A percentile compares a stretch with the other conserved stretches of the same genome.
Conservation (phyloP, 2,113 vertebrate species). For the Puma concolor region DNA sequence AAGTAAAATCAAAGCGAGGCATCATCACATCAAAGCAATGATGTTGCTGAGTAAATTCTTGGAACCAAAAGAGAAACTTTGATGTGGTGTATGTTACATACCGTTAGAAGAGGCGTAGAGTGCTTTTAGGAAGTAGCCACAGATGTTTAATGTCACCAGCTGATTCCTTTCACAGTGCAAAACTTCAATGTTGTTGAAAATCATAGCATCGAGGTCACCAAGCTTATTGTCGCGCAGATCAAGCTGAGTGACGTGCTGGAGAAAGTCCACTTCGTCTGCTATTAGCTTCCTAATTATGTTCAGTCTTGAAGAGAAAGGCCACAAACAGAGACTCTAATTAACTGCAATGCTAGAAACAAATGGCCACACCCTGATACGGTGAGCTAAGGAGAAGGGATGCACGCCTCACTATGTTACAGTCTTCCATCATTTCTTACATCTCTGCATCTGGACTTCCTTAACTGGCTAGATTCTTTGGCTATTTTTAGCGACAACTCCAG, state of each 20-base stretch:
- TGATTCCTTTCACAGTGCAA: slow-evolving; percentile 97
- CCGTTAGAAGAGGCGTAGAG: slow-evolving; percentile 94
- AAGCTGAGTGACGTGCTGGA: slow-evolving; percentile 95
- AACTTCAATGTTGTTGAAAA: slow-evolving; percentile 95
- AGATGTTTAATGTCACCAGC: slow-evolving; percentile 90
- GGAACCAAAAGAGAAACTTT: background rate
- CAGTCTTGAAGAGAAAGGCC: slow-evolving; percentile 82
- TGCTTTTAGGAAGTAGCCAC: slow-evolving; percentile 93
- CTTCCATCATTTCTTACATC: background rate
- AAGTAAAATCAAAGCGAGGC: background rate
- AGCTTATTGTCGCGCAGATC: slow-evolving; percentile 96
- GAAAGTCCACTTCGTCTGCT: slow-evolving; percentile 91
- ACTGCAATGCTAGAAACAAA: background rate
- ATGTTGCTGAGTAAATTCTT: background rate
- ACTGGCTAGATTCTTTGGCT: background rate
- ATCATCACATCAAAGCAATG: too few relatives aligned
- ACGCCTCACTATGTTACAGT: rapidly evolving
- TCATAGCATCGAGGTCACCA: slow-evolving; percentile 90
- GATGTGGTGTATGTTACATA: slow-evolving; percentile 74
- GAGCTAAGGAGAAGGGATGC: background rate
- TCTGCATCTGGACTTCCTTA: background rate
- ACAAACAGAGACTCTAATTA: background rate
- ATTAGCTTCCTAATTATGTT: slow-evolving; percentile 91
- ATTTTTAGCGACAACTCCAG: slow-evolving; percentile 22
- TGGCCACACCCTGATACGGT: rapidly evolving